Percentiles rank a stretch among this genome's conserved stretches.
Evolutionary conservation across 2,888 invertebrate genomes (phyloP).

Genomic region (Chorisops tibialis): DNA sequence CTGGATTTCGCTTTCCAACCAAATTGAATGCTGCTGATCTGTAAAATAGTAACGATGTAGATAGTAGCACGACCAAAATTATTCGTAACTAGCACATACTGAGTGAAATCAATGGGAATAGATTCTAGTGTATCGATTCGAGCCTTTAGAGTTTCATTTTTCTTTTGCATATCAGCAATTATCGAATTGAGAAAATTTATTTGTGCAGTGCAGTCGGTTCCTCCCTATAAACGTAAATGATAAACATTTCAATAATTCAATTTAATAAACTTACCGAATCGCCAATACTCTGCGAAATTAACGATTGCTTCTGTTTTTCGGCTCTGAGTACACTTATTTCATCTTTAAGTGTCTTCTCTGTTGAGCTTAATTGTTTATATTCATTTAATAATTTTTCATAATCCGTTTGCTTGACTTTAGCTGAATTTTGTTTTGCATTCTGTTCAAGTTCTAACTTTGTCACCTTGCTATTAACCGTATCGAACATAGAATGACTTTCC

Average conservation of each 20-base stretch:
- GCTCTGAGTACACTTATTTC: constrained; percentile 8
- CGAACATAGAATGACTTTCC: not conserved
- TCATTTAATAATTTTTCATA: constrained; percentile 2
- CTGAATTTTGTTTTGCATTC: not conserved
- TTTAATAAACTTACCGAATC: not conserved
- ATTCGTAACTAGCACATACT: too few species aligned
- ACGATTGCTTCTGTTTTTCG: not conserved
- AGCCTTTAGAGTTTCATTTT: constrained; percentile 79
- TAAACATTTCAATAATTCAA: not conserved
- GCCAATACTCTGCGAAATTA: not conserved
- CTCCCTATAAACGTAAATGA: constrained; percentile 49
- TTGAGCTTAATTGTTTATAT: not conserved
- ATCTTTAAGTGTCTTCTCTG: not conserved
- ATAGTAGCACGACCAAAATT: too few species aligned
- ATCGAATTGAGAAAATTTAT: constrained; percentile 93
- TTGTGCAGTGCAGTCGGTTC: constrained; percentile 60
- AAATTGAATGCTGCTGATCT: constrained; percentile 50
- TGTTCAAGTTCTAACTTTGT: not conserved
- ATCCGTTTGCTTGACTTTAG: not conserved
- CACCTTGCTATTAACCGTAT: constrained; percentile 1
- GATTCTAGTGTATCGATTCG: constrained; percentile 74
- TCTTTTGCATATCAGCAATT: constrained; percentile 92
- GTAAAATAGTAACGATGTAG: not conserved
- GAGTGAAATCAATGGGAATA: constrained; percentile 49
- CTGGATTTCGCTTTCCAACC: constrained; percentile 52